These are phyloP conservation scores for Maccullochella peelii DNA, from an alignment of 2,113 vertebrate genomes.

Conservation along the genomic window DNA sequence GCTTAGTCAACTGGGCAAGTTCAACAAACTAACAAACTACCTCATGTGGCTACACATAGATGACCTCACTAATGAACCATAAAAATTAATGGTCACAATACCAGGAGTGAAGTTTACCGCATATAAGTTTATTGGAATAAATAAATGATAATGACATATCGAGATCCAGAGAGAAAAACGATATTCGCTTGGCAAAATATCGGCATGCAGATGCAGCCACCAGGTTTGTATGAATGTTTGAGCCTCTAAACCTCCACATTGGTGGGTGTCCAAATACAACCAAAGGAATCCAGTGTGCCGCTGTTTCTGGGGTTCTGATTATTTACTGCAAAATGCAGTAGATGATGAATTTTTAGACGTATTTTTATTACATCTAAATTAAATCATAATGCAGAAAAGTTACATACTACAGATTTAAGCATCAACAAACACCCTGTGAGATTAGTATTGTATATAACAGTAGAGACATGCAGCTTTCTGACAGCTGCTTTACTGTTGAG, in stretches of 20 bases:
- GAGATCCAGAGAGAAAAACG: no score
- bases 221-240: no score
- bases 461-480: neutral
- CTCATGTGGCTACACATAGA: no score
- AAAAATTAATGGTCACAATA: no score
- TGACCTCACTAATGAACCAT: no score
- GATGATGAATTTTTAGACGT: neutral
- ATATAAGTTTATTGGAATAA: no score
- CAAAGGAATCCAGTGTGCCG: neutral
- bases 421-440: neutral
- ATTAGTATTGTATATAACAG: neutral
- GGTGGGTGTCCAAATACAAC: neutral
- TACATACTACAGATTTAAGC: neutral
- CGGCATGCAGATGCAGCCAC: neutral
- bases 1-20: no score
- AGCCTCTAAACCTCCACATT: neutral
- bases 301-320: neutral
- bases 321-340: neutral
- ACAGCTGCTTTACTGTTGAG: neutral
- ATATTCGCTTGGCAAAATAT: neutral
- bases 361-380: neutral
- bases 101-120: no score
- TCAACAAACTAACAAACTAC: no score
- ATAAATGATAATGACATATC: no score
- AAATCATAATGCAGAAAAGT: neutral